phyloP scores from a whole-genome alignment of 2,888 invertebrate genomes.

The Agrochola lota region DNA sequence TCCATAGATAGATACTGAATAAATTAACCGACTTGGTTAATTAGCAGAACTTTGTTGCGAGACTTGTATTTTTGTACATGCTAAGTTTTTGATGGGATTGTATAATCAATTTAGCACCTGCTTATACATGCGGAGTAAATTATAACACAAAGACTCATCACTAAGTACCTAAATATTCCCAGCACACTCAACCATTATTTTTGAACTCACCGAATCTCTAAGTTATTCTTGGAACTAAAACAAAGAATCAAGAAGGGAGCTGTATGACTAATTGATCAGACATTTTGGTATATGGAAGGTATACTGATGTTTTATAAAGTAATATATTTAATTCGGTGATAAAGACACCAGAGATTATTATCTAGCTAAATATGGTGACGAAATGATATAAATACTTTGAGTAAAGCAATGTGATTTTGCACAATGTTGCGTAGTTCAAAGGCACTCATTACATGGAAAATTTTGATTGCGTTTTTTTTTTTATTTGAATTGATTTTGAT shows the following conservation, averaged over 20 bases:
- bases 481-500: conserved; percentile 10
- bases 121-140: not conserved
- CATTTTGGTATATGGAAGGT: not conserved
- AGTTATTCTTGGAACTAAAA: conserved; percentile 53
- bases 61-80: no score
- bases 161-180: not conserved
- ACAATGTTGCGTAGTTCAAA: conserved; percentile 7
- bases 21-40: no score
- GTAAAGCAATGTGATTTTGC: conserved; percentile 9
- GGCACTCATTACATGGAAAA: not conserved
- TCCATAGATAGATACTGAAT: no score
- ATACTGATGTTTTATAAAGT: not conserved
- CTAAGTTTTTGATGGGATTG: no score
- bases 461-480: not conserved
- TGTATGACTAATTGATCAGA: conserved; percentile 36
- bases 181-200: conserved; percentile 8
- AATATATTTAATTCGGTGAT: conserved; percentile 15
- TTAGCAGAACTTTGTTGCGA: no score
- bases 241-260: conserved; percentile 37
- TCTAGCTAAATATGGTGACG: not conserved
- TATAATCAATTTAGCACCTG: not conserved
- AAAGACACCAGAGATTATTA: not conserved
- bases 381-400: not conserved
- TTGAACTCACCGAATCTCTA: not conserved
- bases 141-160: not conserved